These are phyloP conservation scores for Oreortyx pictus DNA, from an alignment of 2,797 vertebrate genomes.

Conservation along the genomic window DNA sequence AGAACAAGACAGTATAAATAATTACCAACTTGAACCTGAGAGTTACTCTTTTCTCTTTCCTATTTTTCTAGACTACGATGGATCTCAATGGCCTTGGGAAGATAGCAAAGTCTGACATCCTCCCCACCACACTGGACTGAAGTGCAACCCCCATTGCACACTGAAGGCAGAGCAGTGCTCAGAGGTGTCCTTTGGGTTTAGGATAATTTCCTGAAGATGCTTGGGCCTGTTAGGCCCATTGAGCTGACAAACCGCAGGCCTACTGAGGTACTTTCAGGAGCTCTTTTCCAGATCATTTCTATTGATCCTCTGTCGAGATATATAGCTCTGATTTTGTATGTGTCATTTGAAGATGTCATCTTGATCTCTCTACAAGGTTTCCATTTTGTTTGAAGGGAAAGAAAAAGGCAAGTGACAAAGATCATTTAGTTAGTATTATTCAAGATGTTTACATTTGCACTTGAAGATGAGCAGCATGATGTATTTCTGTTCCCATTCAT, in stretches of 20 bases:
- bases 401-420: not conserved
- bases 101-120: not conserved
- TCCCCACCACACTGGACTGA: not conserved
- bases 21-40: not conserved
- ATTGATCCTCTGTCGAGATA: constrained; percentile 5
- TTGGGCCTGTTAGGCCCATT: constrained; percentile 7
- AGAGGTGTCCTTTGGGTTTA: not conserved
- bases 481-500: not conserved
- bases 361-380: constrained; percentile 45
- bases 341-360: not conserved
- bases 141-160: not conserved
- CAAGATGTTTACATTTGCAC: constrained; percentile 2
- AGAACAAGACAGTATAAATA: not conserved
- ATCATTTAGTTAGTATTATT: not conserved
- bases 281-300: not conserved
- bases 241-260: not conserved
- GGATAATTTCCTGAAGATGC: constrained; percentile 22
- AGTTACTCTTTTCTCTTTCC: not conserved
- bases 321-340: constrained; percentile 10
- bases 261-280: not conserved
- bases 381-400: constrained; percentile 33
- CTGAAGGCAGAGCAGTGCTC: constrained; percentile 3
- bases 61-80: not conserved
- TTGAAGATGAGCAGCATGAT: not conserved
- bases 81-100: not conserved